These are phyloP conservation scores for Abrostola tripartita DNA, from an alignment of 2,888 invertebrate species.

Conservation along the genomic window DNA sequence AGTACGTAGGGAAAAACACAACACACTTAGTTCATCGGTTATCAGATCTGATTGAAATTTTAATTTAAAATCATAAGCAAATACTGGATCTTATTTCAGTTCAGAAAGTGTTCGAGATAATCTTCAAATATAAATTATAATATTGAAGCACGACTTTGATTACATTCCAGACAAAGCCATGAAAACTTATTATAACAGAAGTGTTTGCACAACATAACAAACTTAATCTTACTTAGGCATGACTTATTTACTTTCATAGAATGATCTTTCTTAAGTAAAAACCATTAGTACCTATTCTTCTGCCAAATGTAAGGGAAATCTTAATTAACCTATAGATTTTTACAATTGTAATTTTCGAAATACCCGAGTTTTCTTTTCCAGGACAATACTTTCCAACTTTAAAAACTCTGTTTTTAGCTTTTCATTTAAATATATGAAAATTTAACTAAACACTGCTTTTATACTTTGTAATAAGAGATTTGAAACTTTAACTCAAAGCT, in stretches of 20 bases:
- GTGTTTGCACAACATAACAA: slow-evolving; percentile 10
- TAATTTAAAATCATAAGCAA: too few relatives aligned
- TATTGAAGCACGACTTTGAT: too few relatives aligned
- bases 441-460: too few relatives aligned
- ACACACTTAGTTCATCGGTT: too few relatives aligned
- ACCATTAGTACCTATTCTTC: slow-evolving; percentile 46
- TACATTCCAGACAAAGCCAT: neutral
- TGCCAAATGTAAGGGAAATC: slow-evolving; percentile 12
- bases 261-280: slow-evolving; percentile 43
- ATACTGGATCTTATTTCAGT: too few relatives aligned
- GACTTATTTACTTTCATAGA: slow-evolving; percentile 28
- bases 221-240: neutral
- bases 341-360: slow-evolving; percentile 7
- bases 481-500: neutral
- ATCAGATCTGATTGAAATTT: too few relatives aligned
- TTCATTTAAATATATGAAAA: neutral
- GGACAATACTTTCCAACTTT: neutral
- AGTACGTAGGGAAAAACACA: too few relatives aligned
- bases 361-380: slow-evolving; percentile 12
- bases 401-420: neutral
- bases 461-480: too few relatives aligned
- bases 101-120: too few relatives aligned
- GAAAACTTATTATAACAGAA: neutral
- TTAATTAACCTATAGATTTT: slow-evolving; percentile 14
- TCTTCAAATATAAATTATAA: too few relatives aligned